Evolutionary conservation across 2,113 vertebrate species (phyloP).

Genomic region (Anolis carolinensis): DNA sequence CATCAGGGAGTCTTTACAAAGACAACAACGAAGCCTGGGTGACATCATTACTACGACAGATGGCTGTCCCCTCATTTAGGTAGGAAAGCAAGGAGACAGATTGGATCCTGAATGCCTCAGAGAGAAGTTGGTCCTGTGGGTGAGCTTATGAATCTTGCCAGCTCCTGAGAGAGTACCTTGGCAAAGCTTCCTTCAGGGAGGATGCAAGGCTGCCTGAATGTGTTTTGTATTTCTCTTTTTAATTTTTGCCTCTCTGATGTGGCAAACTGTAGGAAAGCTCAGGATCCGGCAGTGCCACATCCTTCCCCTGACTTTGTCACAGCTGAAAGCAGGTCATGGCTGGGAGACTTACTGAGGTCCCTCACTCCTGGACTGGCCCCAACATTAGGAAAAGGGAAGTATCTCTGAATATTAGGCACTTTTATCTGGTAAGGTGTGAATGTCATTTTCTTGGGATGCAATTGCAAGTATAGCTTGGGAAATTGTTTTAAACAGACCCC

Average conservation of each 20-base stretch:
- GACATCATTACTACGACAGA: conserved; percentile 2
- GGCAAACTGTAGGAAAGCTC: background rate
- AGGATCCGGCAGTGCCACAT: background rate
- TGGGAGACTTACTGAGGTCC: no score
- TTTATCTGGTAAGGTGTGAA: no score
- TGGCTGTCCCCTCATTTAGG: background rate
- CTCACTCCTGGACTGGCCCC: no score
- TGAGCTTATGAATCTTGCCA: background rate
- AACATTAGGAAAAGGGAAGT: no score
- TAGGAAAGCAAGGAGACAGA: background rate
- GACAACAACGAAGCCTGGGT: background rate
- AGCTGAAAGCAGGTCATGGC: no score
- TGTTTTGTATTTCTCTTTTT: background rate
- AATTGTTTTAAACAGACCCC: no score
- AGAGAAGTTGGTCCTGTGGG: background rate
- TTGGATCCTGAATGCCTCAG: background rate
- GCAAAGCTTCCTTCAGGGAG: background rate
- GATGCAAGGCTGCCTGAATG: background rate
- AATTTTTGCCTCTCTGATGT: background rate
- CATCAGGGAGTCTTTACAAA: background rate
- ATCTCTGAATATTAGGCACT: no score
- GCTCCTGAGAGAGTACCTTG: conserved; percentile 4
- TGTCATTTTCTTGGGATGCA: background rate
- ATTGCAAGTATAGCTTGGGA: background rate
- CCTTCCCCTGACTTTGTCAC: no score